These are phyloP conservation scores for Apteryx mantelli DNA, from an alignment of 2,113 vertebrate genomes.

Conservation along the genomic window DNA sequence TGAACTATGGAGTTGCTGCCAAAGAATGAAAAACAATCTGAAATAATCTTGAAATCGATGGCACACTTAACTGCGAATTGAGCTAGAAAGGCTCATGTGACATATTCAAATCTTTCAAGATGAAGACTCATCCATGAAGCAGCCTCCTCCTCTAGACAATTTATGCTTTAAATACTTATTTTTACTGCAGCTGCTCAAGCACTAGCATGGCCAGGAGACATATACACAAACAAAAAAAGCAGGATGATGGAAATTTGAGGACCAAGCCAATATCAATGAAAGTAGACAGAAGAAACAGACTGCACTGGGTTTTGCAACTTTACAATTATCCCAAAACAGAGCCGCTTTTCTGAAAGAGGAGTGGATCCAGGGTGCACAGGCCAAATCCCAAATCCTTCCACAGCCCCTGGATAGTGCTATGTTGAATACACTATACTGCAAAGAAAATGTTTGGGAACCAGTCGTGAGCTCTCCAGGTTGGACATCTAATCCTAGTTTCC, in stretches of 20 bases:
- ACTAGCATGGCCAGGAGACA: background rate
- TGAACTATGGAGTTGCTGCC: background rate
- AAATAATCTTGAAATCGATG: slow-evolving; percentile 5
- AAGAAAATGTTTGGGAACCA: background rate
- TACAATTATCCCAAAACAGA: background rate
- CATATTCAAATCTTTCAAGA: background rate
- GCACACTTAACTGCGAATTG: background rate
- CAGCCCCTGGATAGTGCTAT: rapidly evolving
- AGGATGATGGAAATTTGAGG: slow-evolving; percentile 9
- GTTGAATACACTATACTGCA: background rate
- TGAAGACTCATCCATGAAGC: slow-evolving; percentile 9
- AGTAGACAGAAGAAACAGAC: background rate
- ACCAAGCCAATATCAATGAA: background rate
- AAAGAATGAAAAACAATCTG: background rate
- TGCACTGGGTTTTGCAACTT: background rate
- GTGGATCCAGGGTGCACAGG: background rate
- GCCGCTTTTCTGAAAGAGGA: background rate
- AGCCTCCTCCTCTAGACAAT: background rate
- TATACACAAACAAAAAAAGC: background rate
- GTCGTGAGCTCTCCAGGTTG: background rate
- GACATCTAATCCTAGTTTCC: background rate
- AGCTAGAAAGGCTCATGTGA: background rate
- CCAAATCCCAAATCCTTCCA: background rate
- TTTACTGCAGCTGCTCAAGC: background rate
- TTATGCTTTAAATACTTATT: background rate